These are phyloP conservation scores for Heliocidaris erythrogramma DNA, from an alignment of 35 echinoderm and acorn worm genomes.

Conservation along the genomic window DNA sequence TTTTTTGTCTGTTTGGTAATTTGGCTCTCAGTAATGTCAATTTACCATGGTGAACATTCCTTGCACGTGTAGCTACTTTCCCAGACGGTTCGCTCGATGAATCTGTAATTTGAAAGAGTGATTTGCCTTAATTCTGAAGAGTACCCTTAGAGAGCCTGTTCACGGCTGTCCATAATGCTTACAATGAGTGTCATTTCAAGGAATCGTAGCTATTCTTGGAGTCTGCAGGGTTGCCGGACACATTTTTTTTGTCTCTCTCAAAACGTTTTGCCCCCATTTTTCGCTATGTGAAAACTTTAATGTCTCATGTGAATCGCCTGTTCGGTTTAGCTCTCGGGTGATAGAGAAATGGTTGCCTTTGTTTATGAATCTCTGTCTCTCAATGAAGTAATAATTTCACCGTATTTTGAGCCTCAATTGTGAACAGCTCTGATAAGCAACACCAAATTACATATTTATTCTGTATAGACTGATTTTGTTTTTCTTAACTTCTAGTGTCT, in stretches of 20 bases:
- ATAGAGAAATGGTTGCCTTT: neutral
- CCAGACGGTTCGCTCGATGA: neutral
- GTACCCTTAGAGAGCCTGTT: neutral
- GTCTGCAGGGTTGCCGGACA: neutral
- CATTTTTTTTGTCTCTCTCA: neutral
- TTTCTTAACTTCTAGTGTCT: too few relatives aligned
- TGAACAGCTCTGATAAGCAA: too few relatives aligned
- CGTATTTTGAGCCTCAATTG: too few relatives aligned
- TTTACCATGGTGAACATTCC: neutral
- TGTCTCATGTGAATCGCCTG: neutral
- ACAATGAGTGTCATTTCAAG: neutral
- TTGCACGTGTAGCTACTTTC: neutral
- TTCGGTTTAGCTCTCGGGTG: neutral
- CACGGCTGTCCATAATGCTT: neutral
- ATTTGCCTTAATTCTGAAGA: neutral
- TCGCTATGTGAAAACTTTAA: neutral
- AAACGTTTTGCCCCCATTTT: neutral
- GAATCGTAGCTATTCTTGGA: neutral
- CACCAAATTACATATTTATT: too few relatives aligned
- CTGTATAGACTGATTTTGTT: too few relatives aligned
- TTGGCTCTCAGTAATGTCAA: neutral
- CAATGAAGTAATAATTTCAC: too few relatives aligned
- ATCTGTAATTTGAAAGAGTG: neutral
- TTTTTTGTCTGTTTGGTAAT: neutral
- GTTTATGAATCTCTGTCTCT: neutral